These are phyloP conservation scores for Ianthella basta DNA, from an alignment of 37 sponge, comb jelly and placozoan genomes.

Conservation along the genomic window DNA sequence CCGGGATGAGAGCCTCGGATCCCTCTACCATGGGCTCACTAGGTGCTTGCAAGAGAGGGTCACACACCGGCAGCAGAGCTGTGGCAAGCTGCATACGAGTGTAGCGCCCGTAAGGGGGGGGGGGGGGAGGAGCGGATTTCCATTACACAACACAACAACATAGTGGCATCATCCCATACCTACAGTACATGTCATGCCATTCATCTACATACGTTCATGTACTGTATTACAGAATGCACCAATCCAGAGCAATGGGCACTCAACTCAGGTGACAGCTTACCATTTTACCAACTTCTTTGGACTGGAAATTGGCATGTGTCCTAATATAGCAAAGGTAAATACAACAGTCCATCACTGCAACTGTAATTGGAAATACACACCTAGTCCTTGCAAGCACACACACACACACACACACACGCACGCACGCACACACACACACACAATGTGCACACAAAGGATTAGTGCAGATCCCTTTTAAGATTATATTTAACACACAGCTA, in stretches of 20 bases:
- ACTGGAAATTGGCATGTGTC: constrained; percentile 72
- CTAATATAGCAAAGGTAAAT: constrained; percentile 9
- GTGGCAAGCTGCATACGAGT: constrained; percentile 6
- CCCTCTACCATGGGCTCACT: constrained; percentile 12
- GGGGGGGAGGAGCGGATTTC: neutral
- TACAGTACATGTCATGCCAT: too few relatives aligned
- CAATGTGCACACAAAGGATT: constrained; percentile 3
- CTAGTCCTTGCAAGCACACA: neutral
- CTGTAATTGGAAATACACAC: neutral
- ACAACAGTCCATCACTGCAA: too few relatives aligned
- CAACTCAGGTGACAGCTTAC: neutral
- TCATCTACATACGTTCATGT: too few relatives aligned
- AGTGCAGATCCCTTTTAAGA: too few relatives aligned
- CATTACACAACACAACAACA: too few relatives aligned
- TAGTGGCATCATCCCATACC: too few relatives aligned
- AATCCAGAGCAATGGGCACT: too few relatives aligned
- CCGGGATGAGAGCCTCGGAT: constrained; percentile 32
- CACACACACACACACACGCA: constrained; percentile 25
- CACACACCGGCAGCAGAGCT: constrained; percentile 23
- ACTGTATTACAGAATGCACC: too few relatives aligned
- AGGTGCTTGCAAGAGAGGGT: constrained; percentile 3
- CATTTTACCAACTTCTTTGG: constrained; percentile 78
- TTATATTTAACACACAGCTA: constrained; percentile 29
- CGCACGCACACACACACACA: constrained; percentile 31
- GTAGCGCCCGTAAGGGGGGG: neutral